A percentile compares a stretch with the other conserved stretches of the same genome.
Evolutionary conservation across 2,888 invertebrate species (phyloP).

Genomic region (Scrobipalpa costella): DNA sequence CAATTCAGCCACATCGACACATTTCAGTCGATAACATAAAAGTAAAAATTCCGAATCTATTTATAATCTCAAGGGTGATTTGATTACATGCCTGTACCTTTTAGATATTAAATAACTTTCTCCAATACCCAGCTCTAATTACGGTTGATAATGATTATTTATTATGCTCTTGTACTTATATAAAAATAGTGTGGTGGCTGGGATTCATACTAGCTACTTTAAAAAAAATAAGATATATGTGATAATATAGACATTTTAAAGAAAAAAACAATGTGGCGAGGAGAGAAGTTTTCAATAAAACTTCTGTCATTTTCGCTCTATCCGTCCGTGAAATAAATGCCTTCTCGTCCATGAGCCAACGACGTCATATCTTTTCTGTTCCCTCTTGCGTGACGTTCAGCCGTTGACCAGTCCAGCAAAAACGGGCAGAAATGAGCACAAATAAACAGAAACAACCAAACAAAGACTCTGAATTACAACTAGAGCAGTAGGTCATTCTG

Average conservation of each 20-base stretch:
- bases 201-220: too few species aligned
- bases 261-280: neutral
- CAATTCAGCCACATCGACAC: too few species aligned
- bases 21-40: too few species aligned
- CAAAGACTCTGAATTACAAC: slow-evolving; percentile 14
- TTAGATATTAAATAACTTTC: too few species aligned
- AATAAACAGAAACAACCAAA: neutral
- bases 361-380: slow-evolving; percentile 3
- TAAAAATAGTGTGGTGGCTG: too few species aligned
- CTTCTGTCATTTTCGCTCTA: neutral
- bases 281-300: neutral
- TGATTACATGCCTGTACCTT: too few species aligned
- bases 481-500: neutral
- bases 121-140: too few species aligned
- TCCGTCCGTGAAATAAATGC: neutral
- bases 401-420: slow-evolving; percentile 8
- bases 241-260: neutral
- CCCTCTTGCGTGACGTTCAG: slow-evolving; percentile 6
- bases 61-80: too few species aligned
- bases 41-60: too few species aligned
- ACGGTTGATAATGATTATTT: too few species aligned
- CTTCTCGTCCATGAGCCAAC: neutral
- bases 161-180: too few species aligned
- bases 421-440: neutral
- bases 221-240: too few species aligned